Conservation (phyloP, 2,888 invertebrate species). For the Dione vanillae region DNA sequence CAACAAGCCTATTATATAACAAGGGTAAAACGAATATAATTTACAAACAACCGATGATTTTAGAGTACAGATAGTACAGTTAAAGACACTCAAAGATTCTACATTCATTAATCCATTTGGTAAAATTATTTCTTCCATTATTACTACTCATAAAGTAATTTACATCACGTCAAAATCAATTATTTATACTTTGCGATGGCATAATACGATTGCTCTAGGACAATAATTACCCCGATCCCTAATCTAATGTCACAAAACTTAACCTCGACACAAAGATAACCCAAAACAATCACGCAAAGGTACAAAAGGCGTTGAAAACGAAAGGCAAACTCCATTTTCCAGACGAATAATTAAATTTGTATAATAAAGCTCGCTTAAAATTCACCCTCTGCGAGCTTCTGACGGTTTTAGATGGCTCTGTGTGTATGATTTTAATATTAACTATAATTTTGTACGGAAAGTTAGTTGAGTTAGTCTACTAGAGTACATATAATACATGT, state of each 20-base stretch:
- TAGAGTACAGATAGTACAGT: too few species aligned
- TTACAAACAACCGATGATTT: too few species aligned
- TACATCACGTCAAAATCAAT: background rate
- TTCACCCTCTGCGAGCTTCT: constrained; percentile 53
- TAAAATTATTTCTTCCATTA: background rate
- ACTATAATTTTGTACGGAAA: constrained; percentile 29
- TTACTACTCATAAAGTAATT: background rate
- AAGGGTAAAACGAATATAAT: too few species aligned
- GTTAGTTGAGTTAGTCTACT: background rate
- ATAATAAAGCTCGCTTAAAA: constrained; percentile 53
- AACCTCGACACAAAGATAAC: constrained; percentile 47
- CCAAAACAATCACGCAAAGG: constrained; percentile 49
- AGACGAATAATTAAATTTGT: constrained; percentile 51
- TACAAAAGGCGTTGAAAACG: constrained; percentile 49
- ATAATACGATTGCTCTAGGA: constrained; percentile 22
- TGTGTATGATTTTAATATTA: constrained; percentile 42
- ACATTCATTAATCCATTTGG: too few species aligned
- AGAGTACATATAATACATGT: background rate
- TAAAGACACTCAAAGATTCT: too few species aligned
- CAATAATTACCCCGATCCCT: constrained; percentile 48
- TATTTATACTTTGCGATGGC: background rate
- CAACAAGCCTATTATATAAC: too few species aligned
- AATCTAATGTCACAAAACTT: constrained; percentile 53
- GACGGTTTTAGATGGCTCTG: constrained; percentile 37
- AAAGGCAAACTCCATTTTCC: constrained; percentile 56